Percentiles rank a stretch among this genome's conserved stretches.
Conservation (phyloP, 2,113 vertebrate genomes). For the Mustela lutreola region DNA sequence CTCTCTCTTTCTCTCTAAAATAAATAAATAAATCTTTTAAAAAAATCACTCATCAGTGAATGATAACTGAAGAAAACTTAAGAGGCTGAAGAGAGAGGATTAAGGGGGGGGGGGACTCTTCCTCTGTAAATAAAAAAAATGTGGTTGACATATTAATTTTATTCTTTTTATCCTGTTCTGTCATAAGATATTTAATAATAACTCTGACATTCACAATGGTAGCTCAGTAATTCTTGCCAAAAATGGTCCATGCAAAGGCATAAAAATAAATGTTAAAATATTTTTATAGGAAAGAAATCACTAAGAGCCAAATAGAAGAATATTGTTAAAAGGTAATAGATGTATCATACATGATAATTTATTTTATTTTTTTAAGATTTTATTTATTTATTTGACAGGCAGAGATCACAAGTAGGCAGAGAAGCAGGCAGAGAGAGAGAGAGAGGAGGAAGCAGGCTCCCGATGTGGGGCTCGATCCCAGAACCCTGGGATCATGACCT, state of each 20-base stretch:
- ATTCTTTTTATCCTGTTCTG: background rate
- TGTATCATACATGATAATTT: background rate
- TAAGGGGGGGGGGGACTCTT: background rate
- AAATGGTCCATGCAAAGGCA: background rate
- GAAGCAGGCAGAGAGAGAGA: too few species aligned
- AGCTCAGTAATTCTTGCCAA: background rate
- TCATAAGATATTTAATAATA: background rate
- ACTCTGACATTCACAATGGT: background rate
- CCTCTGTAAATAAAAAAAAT: background rate
- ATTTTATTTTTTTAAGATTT: too few species aligned
- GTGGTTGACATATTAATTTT: background rate
- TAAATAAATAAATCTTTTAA: background rate
- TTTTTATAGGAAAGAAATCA: background rate
- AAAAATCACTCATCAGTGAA: background rate
- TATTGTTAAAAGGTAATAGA: background rate
- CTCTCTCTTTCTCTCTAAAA: background rate
- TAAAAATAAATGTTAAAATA: background rate
- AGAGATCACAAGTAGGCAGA: too few species aligned
- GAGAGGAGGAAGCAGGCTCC: too few species aligned
- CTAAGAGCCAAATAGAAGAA: background rate
- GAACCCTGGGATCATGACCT: too few species aligned
- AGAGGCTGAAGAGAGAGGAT: background rate
- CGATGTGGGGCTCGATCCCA: too few species aligned
- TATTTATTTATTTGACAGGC: too few species aligned
- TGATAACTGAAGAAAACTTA: background rate